Base-by-base conservation (phyloP, 2,113 vertebrate species). In the Gasterosteus nipponicus region DNA sequence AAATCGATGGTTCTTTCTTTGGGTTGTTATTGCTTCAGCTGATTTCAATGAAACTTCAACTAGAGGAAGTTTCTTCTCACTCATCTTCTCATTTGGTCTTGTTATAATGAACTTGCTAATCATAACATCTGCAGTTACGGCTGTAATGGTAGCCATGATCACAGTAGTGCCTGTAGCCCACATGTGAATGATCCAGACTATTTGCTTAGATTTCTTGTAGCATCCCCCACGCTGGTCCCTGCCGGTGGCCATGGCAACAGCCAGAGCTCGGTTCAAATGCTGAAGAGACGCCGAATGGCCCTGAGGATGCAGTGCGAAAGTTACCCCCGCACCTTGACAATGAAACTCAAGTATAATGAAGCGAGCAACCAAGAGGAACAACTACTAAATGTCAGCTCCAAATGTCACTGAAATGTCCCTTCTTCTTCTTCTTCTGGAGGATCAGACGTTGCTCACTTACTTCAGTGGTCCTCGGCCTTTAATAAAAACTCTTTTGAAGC, bases 371-470 rank as follows among this genome's bases (percentile, higher is more conserved):
- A 31, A 49, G 64, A 70, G 29, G 64, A 74, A 64, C 8, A 59
- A 54, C 10, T 61, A 51, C 35, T 53, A 84, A 82, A 89, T 77
- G 78, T 79, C 81, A 82, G 60, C 60, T 54, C 19, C 26, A 83
- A 87, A 82, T 77, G 62, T 69, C 78, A 84, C 14, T 31, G 14
- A 69, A 79, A 73, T 63, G 63, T 56, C 63, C 8, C 1, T 19
- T 38, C 35, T 38, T 38, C 35, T 7, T 38, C 41, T 64, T 58
- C 65, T 53, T 70, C 53, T 49, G 0, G 26, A 47, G 7, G 26
- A 5, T 65, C 59, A 26, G 49, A 53, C 9, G 3, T 3, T 51
- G 16, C 22, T 22, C 19, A 8, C 16, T 70, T 15, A 22, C 26
- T 69, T 65, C 41, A 61, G 56, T 12, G 12, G 19, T 54, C n/a